Evolutionary conservation across 2,113 vertebrate genomes (phyloP).

Genomic region (Scortum barcoo): DNA sequence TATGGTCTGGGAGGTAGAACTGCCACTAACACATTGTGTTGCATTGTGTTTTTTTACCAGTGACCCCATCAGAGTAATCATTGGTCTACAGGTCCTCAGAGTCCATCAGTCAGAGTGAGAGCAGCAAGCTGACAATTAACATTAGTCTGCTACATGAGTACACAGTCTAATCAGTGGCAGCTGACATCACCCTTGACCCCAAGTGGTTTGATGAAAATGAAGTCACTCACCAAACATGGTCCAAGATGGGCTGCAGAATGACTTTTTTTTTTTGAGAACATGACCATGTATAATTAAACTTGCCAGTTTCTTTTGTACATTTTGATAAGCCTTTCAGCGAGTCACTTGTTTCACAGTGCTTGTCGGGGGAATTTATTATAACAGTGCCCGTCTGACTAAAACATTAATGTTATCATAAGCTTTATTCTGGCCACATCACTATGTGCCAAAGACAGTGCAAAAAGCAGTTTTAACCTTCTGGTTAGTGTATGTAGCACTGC

Average conservation of each 20-base stretch:
- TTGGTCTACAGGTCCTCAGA: conserved; percentile 42
- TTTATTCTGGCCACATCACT: conserved; percentile 20
- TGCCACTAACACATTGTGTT: conserved; percentile 22
- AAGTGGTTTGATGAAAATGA: conserved; percentile 46
- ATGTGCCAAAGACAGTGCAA: conserved; percentile 3
- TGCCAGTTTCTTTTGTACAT: conserved; percentile 30
- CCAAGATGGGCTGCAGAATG: conserved; percentile 14
- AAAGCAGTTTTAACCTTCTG: conserved; percentile 54
- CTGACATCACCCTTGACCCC: conserved; percentile 20
- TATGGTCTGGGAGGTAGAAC: neutral
- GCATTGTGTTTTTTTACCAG: conserved; percentile 3
- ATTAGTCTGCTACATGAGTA: conserved; percentile 54
- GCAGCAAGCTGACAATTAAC: conserved; percentile 62
- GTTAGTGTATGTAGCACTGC: conserved; percentile 45
- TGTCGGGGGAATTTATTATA: conserved; percentile 18
- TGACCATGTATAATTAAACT: conserved; percentile 29
- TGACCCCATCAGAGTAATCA: conserved; percentile 53
- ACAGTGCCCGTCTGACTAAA: conserved; percentile 14
- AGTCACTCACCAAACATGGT: neutral
- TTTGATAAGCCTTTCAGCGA: conserved; percentile 20
- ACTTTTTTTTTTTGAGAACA: neutral
- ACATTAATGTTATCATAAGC: conserved; percentile 6
- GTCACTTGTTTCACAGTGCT: conserved; percentile 11
- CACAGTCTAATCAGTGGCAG: conserved; percentile 63
- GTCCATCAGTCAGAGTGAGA: conserved; percentile 57